Evolutionary conservation across 1,140 invertebrate genomes (phyloP), one percentile per base, ranked within the genome.

Genomic region (Sitophilus oryzae): DNA sequence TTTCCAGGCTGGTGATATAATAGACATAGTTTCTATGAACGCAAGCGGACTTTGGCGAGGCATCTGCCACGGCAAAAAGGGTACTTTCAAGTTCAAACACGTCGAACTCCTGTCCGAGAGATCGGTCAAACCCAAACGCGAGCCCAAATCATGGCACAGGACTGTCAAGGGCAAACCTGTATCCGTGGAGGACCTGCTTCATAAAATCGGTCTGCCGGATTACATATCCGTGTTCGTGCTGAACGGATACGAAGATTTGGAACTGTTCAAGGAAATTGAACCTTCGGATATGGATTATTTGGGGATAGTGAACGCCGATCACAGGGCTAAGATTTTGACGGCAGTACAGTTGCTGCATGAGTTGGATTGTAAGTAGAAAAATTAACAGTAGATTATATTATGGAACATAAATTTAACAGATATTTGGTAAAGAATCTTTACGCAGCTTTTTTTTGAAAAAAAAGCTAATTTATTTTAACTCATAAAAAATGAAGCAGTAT

Each of bases 1-100:
- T n/a, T n/a, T n/a, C n/a, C 25, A 94, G 91, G 93, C 91, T 82
- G 93, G 92, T 64, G 93, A 96, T 71, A 82, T 93, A 60, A 91
- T 96, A 66, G 88, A 94, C 71, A 89, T 96, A 46, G 80, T 95
- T 63, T 88, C 88, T 63, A 95, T 93, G 85, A 91, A 89, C 66
- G 85, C 88, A 37, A 91, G 86, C 54, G 92, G 91, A 6, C 82
- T 92, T 48, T 96, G 91, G 92, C 86, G 85, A 67, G 93, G 91
- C 16, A 79, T 86, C 38, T 77, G 82, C 38, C 85, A 91, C 68
- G 88, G 86, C 63, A 84, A 84, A 73, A 80, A 91, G 58, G 92
- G 93, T 10, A 85, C 87, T 69, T 96, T 96, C 71, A 93, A 93
- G 74, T 94, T 94, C 73, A 91, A 91, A 65, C 91, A 93, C 71